Base-by-base conservation (phyloP, 2,113 vertebrate species). In the Sturnira hondurensis region DNA sequence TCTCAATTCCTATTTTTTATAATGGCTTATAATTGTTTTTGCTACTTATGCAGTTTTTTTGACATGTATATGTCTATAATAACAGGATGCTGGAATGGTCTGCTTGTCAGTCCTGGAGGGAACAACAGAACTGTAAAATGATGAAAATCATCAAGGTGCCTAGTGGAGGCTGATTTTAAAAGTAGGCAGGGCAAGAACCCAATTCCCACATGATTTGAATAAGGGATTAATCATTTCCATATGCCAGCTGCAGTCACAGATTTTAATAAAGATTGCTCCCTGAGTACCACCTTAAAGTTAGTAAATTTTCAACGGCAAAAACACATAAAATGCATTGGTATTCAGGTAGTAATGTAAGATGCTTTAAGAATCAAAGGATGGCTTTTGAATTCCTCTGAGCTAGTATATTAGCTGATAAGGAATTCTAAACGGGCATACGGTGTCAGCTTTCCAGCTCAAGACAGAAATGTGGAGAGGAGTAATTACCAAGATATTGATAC, bases 1-100 rank as follows among this genome's bases (percentile, higher is more conserved):
- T 89, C 47, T 92, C 82, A 85, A 84, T 4, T 41, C 67, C 38
- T 89, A 70, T 81, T 84, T 91, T 84, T 93, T 82, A 56, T n/a
- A 71, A 71, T 73, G 33, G 24, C 38, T 84, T 56, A 31, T n/a
- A 68, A 63, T n/a, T 76, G 2, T 9, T 90, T 82, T 73, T 78
- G 54, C 63, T 91, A 56, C 77, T 86, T 24, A 93, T 38, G 26
- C 41, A 43, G 43, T 76, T 73, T 61, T 61, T 43, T 87, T 73
- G 76, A 36, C 24, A 82, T 45, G n/a, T 24, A 36, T 70, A 45
- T 1, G 2, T 68, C 45, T 61, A 43, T 65, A 89, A 33, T 19
- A 38, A 12, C 22, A 89, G 45, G 13, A 28, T 58, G 26, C 67
- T 11, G 70, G 43, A n/a, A 68, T 6, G 28, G 73, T n/a, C 38